Evolutionary conservation across 2,113 vertebrate species (phyloP).

Genomic region (Romanogobio albipinnatus): DNA sequence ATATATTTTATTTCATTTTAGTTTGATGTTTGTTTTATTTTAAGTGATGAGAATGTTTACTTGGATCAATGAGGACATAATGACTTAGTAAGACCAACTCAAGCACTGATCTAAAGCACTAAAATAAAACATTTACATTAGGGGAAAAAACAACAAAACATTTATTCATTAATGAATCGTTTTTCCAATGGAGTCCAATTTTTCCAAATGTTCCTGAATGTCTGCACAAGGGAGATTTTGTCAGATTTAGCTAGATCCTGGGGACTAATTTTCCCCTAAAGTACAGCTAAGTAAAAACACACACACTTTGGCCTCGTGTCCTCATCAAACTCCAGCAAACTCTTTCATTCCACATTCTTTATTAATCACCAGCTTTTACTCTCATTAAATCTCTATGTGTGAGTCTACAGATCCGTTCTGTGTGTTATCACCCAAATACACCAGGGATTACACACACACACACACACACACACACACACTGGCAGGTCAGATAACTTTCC

Average conservation of each 20-base stretch:
- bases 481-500: constrained; percentile 42
- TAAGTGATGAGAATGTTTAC: not conserved
- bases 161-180: not conserved
- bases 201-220: not conserved
- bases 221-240: constrained; percentile 14
- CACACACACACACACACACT: constrained; percentile 10
- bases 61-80: not conserved
- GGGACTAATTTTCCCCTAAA: not conserved
- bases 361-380: constrained; percentile 32
- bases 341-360: constrained; percentile 46
- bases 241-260: constrained; percentile 1
- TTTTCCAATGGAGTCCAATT: not conserved
- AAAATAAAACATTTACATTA: not conserved
- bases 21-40: no score
- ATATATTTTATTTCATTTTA: no score
- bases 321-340: constrained; percentile 60
- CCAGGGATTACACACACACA: constrained; percentile 41
- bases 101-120: constrained; percentile 1
- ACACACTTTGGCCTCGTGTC: constrained; percentile 63
- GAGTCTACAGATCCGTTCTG: constrained; percentile 27
- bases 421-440: constrained; percentile 48
- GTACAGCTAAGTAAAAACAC: constrained; percentile 36
- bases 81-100: not conserved
- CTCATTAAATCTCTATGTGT: constrained; percentile 21
- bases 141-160: not conserved